These are phyloP conservation scores for human (Homo sapiens) DNA, from an alignment of 2,113 vertebrate species.

Conservation along the genomic window GRCh38 chr13:44810501-44811000, in stretches of 20 bases:
- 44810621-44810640: constrained; percentile 10
- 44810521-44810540: constrained; percentile 64
- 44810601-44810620: constrained; percentile 55
- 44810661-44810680: constrained; percentile 21
- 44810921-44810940: neutral
- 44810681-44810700: constrained; percentile 9
- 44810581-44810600: constrained; percentile 61
- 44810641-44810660: constrained; percentile 24
- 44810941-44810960: neutral
- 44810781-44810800: constrained; percentile 15
- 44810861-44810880: constrained; percentile 11
- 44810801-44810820: constrained; percentile 41
- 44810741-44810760: neutral
- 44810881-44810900: neutral
- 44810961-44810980: neutral
- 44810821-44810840: constrained; percentile 28
- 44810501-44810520: constrained; percentile 39
- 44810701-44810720: neutral
- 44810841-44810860: neutral
- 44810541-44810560: constrained; percentile 19
- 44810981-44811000: neutral
- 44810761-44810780: constrained; percentile 28
- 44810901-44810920: neutral
- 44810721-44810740: neutral
- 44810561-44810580: constrained; percentile 58